These are phyloP conservation scores for Lagenorhynchus albirostris DNA, from an alignment of 2,113 vertebrate species.

Conservation along the genomic window DNA sequence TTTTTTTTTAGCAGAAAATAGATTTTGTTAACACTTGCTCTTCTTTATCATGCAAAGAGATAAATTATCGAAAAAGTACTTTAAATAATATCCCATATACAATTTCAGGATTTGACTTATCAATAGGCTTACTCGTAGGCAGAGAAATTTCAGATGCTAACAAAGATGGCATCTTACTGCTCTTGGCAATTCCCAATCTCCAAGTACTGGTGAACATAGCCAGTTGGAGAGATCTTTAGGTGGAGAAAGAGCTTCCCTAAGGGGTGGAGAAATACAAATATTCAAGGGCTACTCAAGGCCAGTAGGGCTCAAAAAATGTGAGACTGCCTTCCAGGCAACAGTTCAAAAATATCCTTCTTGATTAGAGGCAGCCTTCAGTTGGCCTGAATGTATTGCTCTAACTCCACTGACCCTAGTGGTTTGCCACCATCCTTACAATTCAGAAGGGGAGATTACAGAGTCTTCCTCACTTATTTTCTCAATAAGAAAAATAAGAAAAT, in stretches of 20 bases:
- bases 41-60: neutral
- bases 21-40: neutral
- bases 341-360: neutral
- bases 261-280: neutral
- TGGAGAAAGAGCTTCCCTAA: neutral
- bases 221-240: neutral
- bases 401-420: neutral
- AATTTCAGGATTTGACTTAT: neutral
- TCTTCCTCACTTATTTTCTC: no score
- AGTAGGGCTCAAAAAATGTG: neutral
- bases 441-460: neutral
- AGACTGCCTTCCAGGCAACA: neutral
- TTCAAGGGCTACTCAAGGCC: neutral
- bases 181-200: neutral
- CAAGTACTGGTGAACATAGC: neutral
- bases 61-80: neutral
- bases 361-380: neutral
- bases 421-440: neutral
- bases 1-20: neutral
- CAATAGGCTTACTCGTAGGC: neutral
- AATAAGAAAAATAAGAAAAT: no score
- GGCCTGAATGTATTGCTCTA: neutral
- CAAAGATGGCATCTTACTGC: neutral
- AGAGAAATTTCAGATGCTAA: neutral
- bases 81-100: neutral